phyloP scores from a whole-genome alignment of 2,113 vertebrate genomes.

The Marmota flaviventris region DNA sequence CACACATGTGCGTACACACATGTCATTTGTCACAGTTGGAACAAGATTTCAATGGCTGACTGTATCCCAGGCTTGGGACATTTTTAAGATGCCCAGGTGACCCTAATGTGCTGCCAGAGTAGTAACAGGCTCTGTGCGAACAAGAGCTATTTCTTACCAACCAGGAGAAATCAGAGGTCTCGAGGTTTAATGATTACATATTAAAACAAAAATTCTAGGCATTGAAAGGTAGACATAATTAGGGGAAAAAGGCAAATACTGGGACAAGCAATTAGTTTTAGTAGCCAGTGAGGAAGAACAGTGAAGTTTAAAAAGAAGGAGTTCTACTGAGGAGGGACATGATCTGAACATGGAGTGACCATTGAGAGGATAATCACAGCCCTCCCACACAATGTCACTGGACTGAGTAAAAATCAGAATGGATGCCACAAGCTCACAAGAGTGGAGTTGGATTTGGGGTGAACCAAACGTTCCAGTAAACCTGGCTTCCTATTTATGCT shows the following conservation, averaged over 20 bases:
- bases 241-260: not conserved
- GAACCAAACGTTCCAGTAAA: not conserved
- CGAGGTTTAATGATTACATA: not conserved
- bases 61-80: not conserved
- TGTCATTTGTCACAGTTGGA: not conserved
- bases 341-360: not conserved
- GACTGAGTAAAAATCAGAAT: not conserved
- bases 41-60: not conserved
- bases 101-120: not conserved
- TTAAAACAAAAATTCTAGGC: not conserved
- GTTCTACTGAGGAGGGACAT: not conserved
- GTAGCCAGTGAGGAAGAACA: not conserved
- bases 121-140: not conserved
- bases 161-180: not conserved
- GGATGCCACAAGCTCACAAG: not conserved
- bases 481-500: not conserved
- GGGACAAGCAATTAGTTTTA: not conserved
- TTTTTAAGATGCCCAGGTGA: not conserved
- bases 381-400: rapidly evolving
- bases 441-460: not conserved
- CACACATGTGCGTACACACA: rapidly evolving
- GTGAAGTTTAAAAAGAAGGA: not conserved
- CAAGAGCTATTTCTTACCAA: not conserved
- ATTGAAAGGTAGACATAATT: not conserved
- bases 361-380: rapidly evolving